These are phyloP conservation scores for Tanytarsus gracilentus DNA, from an alignment of 2,888 invertebrate species.

Conservation along the genomic window DNA sequence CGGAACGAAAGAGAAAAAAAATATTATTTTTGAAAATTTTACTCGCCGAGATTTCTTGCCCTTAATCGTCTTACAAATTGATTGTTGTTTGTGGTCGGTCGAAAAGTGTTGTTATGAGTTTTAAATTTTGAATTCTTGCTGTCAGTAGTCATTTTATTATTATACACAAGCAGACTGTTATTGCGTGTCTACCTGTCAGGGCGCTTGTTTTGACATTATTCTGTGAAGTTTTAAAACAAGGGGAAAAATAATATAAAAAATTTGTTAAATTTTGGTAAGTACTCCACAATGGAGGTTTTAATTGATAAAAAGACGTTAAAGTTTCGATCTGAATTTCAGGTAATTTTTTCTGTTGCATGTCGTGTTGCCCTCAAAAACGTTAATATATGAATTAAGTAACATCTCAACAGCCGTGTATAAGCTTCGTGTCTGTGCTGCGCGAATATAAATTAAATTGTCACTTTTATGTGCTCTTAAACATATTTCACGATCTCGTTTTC, in stretches of 20 bases:
- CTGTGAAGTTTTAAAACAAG: no score
- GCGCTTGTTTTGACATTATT: slow-evolving; percentile 27
- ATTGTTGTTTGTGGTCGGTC: neutral
- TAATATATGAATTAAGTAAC: slow-evolving; percentile 20
- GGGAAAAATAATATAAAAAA: no score
- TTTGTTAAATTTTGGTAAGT: no score
- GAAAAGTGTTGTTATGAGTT: neutral
- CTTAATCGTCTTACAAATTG: no score
- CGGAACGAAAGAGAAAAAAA: neutral
- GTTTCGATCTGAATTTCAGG: no score
- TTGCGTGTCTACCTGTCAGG: slow-evolving; percentile 31
- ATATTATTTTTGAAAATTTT: neutral
- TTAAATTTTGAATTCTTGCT: slow-evolving; percentile 5
- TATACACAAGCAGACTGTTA: slow-evolving; percentile 24
- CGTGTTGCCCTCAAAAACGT: neutral
- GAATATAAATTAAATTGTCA: slow-evolving; percentile 26
- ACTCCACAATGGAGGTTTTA: no score
- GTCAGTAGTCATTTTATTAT: slow-evolving; percentile 29
- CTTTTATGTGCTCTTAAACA: slow-evolving; percentile 22
- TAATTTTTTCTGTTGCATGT: neutral
- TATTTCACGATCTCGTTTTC: slow-evolving; percentile 29
- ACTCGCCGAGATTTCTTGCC: neutral
- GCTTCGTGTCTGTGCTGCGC: slow-evolving; percentile 5
- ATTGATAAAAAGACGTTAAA: no score
- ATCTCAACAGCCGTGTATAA: slow-evolving; percentile 26